Conservation (phyloP, 2,797 vertebrate genomes). For the Huso huso region DNA sequence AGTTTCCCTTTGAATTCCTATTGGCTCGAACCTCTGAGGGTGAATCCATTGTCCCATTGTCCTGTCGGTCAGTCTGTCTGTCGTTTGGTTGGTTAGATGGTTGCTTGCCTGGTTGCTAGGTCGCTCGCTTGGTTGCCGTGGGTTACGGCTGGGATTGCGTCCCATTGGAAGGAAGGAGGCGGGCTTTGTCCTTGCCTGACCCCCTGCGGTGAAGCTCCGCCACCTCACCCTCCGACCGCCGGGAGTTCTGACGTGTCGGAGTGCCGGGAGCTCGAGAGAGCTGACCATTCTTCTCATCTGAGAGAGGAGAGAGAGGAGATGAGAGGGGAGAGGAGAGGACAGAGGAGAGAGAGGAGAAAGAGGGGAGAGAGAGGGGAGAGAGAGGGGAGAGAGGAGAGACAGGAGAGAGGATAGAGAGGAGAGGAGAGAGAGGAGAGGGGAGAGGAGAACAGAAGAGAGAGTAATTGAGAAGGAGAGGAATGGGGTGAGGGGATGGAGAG, state of each 20-base stretch:
- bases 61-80: too few relatives aligned
- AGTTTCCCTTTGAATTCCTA: too few relatives aligned
- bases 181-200: conserved; percentile 83
- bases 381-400: conserved; percentile 15
- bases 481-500: too few relatives aligned
- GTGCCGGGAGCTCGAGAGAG: conserved; percentile 65
- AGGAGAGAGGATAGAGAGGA: too few relatives aligned
- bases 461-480: too few relatives aligned
- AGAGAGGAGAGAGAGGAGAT: not conserved
- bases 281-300: conserved; percentile 83
- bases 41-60: too few relatives aligned
- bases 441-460: conserved; percentile 13
- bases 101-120: too few relatives aligned
- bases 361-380: too few relatives aligned
- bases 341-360: conserved; percentile 8
- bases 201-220: conserved; percentile 74
- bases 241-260: conserved; percentile 78
- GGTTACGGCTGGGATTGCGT: conserved; percentile 77
- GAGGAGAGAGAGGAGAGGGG: conserved; percentile 6
- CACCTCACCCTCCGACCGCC: conserved; percentile 79
- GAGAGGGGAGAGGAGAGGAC: conserved; percentile 44
- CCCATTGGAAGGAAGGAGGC: conserved; percentile 82
- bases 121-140: conserved; percentile 4
- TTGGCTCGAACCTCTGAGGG: too few relatives aligned
- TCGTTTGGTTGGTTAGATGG: too few relatives aligned